Evolutionary conservation across 2,888 invertebrate species (phyloP).

Genomic region (Ophraella communa): DNA sequence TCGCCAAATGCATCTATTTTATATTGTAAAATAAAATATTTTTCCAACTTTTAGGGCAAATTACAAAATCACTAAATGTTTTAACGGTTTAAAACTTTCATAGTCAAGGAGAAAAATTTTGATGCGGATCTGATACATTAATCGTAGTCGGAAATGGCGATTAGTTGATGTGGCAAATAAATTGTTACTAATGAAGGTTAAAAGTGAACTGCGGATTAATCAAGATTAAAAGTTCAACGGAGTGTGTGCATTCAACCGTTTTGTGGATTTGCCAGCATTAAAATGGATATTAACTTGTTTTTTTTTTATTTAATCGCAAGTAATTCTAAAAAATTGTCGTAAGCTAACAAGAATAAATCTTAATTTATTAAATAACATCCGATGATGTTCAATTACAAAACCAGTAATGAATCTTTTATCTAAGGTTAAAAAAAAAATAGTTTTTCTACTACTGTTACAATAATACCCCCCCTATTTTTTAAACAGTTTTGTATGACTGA

Average conservation of each 20-base stretch:
- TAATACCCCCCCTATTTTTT: too few relatives aligned
- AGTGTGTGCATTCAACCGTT: conserved; percentile 36
- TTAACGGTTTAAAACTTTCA: neutral
- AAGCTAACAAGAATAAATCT: neutral
- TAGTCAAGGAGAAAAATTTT: conserved; percentile 11
- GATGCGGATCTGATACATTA: conserved; percentile 12
- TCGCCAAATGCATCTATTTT: too few relatives aligned
- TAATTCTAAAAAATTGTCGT: neutral
- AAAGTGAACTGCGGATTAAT: conserved; percentile 40
- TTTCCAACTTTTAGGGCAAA: neutral
- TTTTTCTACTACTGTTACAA: too few relatives aligned
- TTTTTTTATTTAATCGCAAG: conserved; percentile 10
- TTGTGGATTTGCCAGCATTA: conserved; percentile 10
- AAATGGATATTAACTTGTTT: conserved; percentile 13
- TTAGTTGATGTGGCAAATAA: conserved; percentile 33
- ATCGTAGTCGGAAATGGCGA: conserved; percentile 5
- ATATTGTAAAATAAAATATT: too few relatives aligned
- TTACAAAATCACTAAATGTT: neutral
- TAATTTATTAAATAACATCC: too few relatives aligned
- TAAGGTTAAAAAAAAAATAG: too few relatives aligned
- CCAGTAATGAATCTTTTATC: too few relatives aligned
- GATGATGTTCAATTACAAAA: too few relatives aligned
- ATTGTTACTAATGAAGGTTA: conserved; percentile 41
- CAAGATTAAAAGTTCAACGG: conserved; percentile 42
- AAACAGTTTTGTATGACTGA: too few relatives aligned